These are phyloP conservation scores for Sisor rabdophorus DNA, from an alignment of 2,113 vertebrate species.

Conservation along the genomic window DNA sequence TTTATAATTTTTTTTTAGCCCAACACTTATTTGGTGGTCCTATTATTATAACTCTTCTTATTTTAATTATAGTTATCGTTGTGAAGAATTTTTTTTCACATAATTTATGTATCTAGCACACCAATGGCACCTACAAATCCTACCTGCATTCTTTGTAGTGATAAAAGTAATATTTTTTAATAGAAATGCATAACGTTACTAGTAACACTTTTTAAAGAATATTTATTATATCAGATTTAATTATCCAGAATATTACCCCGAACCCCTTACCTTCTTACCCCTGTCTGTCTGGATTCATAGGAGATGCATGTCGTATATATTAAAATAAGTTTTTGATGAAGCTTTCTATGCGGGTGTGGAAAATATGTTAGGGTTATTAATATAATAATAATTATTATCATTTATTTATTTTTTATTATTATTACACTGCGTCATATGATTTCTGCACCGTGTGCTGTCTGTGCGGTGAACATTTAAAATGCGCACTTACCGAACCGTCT, in stretches of 20 bases:
- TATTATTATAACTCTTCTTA: no score
- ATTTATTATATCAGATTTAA: background rate
- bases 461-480: background rate
- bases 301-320: no score
- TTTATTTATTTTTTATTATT: background rate
- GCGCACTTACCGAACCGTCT: slow-evolving; percentile 25
- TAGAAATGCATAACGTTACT: background rate
- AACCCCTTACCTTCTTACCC: no score
- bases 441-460: background rate
- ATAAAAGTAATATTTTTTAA: background rate
- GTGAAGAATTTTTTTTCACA: background rate
- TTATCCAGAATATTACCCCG: background rate
- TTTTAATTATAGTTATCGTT: no score
- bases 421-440: background rate
- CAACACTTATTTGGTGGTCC: no score
- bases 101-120: background rate
- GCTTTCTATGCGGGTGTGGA: no score
- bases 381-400: no score
- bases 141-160: background rate
- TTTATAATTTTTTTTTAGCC: no score
- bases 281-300: no score
- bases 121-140: background rate
- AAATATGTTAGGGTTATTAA: no score
- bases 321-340: no score
- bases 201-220: background rate